Percentiles rank a stretch among this genome's conserved stretches.
These are phyloP conservation scores for Drosophila sucinea DNA, from an alignment of 1,140 invertebrate genomes.

Conservation along the genomic window DNA sequence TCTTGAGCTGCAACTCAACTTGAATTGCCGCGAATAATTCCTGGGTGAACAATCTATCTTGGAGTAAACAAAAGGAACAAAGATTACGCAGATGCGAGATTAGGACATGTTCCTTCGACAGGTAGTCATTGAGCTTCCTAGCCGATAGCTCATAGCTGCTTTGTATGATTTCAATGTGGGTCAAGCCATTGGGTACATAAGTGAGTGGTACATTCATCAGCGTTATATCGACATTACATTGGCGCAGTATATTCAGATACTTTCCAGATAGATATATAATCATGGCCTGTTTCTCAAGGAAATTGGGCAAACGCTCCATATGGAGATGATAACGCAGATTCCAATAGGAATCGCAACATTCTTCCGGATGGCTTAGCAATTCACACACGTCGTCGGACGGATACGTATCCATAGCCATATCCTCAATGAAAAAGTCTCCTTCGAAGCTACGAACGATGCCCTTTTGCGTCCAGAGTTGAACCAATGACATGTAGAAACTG, in stretches of 20 bases:
- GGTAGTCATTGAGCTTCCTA: conserved; percentile 41
- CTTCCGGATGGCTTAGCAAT: conserved; percentile 20
- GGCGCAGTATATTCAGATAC: conserved; percentile 61
- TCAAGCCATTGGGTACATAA: conserved; percentile 24
- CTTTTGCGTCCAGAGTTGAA: conserved; percentile 67
- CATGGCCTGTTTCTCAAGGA: conserved; percentile 26
- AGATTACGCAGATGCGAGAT: conserved; percentile 45
- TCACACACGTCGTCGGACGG: no score
- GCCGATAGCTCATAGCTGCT: conserved; percentile 57
- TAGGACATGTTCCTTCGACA: conserved; percentile 36
- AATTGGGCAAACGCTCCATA: conserved; percentile 45
- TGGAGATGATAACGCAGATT: conserved; percentile 35
- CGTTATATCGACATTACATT: conserved; percentile 55
- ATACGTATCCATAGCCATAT: conserved; percentile 26
- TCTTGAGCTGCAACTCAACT: neutral
- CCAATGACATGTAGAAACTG: conserved; percentile 61
- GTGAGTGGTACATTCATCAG: conserved; percentile 46
- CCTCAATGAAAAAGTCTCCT: conserved; percentile 61
- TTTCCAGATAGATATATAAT: conserved; percentile 56
- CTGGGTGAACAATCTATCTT: conserved; percentile 27
- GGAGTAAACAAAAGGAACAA: conserved; percentile 42
- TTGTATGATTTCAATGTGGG: conserved; percentile 31
- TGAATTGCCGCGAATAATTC: conserved; percentile 27
- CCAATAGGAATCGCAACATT: conserved; percentile 64
- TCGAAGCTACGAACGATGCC: conserved; percentile 50